phyloP scores from a whole-genome alignment of 1,140 invertebrate species.

The Pantala flavescens region DNA sequence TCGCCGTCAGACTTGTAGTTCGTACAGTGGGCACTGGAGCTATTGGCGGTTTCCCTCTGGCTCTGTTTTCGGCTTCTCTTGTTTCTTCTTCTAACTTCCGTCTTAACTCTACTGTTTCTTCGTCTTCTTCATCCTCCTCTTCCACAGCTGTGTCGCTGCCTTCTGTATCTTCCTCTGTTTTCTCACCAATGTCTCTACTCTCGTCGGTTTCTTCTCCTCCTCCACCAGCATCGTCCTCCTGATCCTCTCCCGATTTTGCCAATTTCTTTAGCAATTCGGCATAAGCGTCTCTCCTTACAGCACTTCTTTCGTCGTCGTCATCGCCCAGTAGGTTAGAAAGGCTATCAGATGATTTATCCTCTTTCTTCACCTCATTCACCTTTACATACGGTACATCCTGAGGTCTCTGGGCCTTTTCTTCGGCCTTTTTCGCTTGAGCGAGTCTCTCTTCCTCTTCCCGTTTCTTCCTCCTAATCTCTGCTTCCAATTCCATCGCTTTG shows the following conservation, averaged over 20 bases:
- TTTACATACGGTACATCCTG: background rate
- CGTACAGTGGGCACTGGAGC: background rate
- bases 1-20: background rate
- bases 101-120: background rate
- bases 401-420: background rate
- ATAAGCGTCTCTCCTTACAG: background rate
- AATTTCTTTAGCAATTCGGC: background rate
- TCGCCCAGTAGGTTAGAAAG: background rate
- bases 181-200: background rate
- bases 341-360: background rate
- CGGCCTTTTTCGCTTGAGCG: background rate
- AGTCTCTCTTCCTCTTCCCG: background rate
- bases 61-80: background rate
- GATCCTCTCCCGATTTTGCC: background rate
- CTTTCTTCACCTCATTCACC: background rate
- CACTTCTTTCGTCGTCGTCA: background rate
- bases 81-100: background rate
- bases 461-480: background rate
- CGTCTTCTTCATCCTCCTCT: background rate
- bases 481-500: background rate
- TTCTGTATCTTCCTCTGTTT: background rate
- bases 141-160: background rate
- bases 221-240: background rate
- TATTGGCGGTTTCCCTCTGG: background rate
- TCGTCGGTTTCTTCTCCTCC: background rate